Evolutionary conservation across 2,113 vertebrate genomes (phyloP).

Genomic region (Nerophis lumbriciformis): DNA sequence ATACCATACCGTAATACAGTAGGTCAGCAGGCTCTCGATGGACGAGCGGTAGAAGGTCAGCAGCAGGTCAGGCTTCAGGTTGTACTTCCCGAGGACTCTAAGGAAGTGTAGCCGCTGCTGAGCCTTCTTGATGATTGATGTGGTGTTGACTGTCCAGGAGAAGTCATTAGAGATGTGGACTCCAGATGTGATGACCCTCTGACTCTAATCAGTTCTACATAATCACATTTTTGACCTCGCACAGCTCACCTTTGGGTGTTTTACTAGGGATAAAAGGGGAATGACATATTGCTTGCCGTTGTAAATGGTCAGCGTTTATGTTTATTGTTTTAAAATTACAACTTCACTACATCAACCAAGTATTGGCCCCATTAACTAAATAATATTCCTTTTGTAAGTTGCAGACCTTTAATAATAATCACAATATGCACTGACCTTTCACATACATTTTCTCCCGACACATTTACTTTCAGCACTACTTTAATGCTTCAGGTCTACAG

Average conservation of each 20-base stretch:
- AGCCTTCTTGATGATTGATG: too few species aligned
- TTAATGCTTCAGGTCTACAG: too few species aligned
- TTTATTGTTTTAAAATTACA: neutral
- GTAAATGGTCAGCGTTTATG: neutral
- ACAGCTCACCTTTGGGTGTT: neutral
- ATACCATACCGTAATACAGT: too few species aligned
- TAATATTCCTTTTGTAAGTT: neutral
- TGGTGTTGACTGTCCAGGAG: too few species aligned
- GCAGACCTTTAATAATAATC: neutral
- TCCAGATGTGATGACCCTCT: neutral
- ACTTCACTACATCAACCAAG: neutral
- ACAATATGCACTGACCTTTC: neutral
- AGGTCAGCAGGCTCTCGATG: too few species aligned
- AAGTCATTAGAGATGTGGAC: too few species aligned
- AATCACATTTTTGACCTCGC: neutral
- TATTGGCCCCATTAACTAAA: neutral
- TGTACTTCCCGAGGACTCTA: too few species aligned
- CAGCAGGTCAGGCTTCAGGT: too few species aligned
- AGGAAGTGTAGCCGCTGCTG: too few species aligned
- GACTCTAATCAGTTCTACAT: neutral
- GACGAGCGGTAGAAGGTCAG: too few species aligned
- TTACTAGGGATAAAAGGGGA: neutral
- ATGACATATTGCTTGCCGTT: neutral
- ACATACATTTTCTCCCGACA: too few species aligned
- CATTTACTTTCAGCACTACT: too few species aligned